These are phyloP conservation scores for Agapetus fuscipes DNA, from an alignment of 2,888 invertebrate species.

Conservation along the genomic window DNA sequence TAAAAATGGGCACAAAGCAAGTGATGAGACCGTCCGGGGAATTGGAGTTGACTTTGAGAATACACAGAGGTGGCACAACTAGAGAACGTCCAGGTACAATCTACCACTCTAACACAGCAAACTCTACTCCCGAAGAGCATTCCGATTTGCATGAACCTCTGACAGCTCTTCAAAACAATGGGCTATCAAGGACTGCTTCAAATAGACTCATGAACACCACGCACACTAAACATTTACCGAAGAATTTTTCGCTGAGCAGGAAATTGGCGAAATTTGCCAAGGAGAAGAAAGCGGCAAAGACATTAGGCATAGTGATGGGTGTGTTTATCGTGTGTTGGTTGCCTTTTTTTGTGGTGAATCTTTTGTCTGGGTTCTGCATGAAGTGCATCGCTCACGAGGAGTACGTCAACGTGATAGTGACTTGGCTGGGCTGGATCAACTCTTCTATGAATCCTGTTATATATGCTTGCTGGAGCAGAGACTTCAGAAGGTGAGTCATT, in stretches of 20 bases:
- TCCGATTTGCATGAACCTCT: constrained; percentile 58
- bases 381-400: constrained; percentile 83
- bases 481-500: constrained; percentile 74
- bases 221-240: constrained; percentile 57
- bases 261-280: constrained; percentile 93
- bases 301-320: constrained; percentile 93
- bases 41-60: constrained; percentile 78
- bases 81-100: constrained; percentile 48
- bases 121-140: constrained; percentile 56
- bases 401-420: constrained; percentile 78
- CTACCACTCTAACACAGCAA: constrained; percentile 36
- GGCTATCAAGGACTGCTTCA: constrained; percentile 58
- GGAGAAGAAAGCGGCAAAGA: constrained; percentile 96
- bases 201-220: constrained; percentile 54
- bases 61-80: constrained; percentile 83
- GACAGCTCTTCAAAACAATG: constrained; percentile 70
- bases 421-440: constrained; percentile 94
- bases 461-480: constrained; percentile 97
- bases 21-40: constrained; percentile 79
- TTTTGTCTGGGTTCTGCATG: constrained; percentile 82
- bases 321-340: constrained; percentile 96
- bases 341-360: constrained; percentile 92
- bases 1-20: constrained; percentile 87
- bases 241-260: constrained; percentile 86
- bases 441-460: constrained; percentile 96